Evolutionary conservation across 2,888 invertebrate species (phyloP).

Genomic region (Andrena haemorrhoa): DNA sequence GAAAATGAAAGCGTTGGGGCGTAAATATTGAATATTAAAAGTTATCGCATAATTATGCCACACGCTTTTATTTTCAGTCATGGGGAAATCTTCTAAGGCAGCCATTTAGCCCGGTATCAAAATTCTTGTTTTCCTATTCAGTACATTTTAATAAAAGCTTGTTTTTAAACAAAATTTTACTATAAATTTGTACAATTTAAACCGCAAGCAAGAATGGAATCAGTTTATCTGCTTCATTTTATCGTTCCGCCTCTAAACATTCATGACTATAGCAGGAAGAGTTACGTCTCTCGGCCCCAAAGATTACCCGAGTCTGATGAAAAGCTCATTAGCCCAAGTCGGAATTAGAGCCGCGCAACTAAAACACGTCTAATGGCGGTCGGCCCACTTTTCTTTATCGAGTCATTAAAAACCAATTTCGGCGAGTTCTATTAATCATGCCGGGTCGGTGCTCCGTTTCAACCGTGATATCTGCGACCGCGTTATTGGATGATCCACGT

Average conservation of each 20-base stretch:
- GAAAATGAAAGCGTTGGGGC: no score
- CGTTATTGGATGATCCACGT: constrained; percentile 15
- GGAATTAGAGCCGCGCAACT: constrained; percentile 67
- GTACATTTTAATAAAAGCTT: background rate
- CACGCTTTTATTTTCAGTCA: background rate
- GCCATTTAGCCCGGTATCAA: no score
- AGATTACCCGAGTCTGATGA: constrained; percentile 67
- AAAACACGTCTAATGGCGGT: constrained; percentile 66
- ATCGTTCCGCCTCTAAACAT: constrained; percentile 7
- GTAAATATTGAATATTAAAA: no score
- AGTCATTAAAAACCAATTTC: constrained; percentile 71
- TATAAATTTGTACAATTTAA: no score
- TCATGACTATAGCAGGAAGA: background rate
- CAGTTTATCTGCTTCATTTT: no score
- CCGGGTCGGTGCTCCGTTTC: constrained; percentile 21
- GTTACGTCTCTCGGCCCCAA: background rate
- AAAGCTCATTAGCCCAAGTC: constrained; percentile 68
- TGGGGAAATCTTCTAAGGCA: no score
- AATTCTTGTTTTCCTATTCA: no score
- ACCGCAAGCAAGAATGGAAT: no score
- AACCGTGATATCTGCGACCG: constrained; percentile 27
- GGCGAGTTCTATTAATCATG: constrained; percentile 67
- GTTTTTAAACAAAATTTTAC: background rate
- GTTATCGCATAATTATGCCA: no score
- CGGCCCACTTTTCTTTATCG: constrained; percentile 65